A percentile compares a stretch with the other conserved stretches of the same genome.
phyloP scores from a whole-genome alignment of 1,140 invertebrate species.

The Leguminivora glycinivorella region DNA sequence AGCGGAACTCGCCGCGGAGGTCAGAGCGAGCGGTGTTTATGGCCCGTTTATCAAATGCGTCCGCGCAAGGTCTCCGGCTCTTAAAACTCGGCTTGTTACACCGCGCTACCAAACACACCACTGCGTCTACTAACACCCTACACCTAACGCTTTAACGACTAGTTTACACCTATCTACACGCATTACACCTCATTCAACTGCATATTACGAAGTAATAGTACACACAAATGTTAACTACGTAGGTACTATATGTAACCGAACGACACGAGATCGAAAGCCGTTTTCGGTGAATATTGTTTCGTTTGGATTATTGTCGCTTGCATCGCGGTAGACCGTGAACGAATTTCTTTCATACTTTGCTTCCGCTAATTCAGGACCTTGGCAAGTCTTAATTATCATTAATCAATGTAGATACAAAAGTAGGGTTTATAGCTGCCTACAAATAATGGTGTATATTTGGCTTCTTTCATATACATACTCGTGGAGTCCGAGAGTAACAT shows the following conservation, averaged over 20 bases:
- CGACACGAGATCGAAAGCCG: conserved; percentile 15
- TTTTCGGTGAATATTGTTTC: conserved; percentile 17
- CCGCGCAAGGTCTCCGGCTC: conserved; percentile 44
- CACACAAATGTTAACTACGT: conserved; percentile 6
- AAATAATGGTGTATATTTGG: not conserved
- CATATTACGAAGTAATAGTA: conserved; percentile 18
- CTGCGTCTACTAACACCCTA: not conserved
- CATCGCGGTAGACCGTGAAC: conserved; percentile 8
- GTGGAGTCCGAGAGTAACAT: too few relatives aligned
- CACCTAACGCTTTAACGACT: conserved; percentile 1
- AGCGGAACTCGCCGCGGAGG: conserved; percentile 37
- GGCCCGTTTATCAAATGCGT: conserved; percentile 43
- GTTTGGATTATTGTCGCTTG: not conserved
- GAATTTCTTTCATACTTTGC: not conserved
- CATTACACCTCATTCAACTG: not conserved
- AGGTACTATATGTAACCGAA: conserved; percentile 13
- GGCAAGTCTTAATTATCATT: conserved; percentile 3
- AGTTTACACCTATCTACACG: not conserved
- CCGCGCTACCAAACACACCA: not conserved
- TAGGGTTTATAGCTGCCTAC: not conserved
- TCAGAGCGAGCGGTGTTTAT: conserved; percentile 43
- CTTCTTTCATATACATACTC: not conserved
- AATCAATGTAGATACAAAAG: not conserved
- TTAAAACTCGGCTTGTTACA: conserved; percentile 17
- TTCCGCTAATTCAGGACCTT: conserved; percentile 4